phyloP scores from a whole-genome alignment of 1,140 invertebrate genomes.

The Listronotus oregonensis region DNA sequence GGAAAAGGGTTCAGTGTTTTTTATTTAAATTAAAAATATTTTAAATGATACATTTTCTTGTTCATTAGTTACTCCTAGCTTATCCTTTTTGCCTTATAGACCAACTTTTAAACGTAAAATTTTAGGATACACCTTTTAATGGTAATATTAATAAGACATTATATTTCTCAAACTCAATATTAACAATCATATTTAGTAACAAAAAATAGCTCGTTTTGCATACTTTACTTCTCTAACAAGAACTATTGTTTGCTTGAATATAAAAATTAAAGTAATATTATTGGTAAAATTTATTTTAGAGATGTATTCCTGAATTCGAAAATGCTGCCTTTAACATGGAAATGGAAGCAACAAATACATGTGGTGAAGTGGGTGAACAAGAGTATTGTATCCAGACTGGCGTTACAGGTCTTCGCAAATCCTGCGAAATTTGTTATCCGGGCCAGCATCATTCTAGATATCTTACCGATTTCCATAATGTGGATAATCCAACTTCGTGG shows the following conservation, averaged over 20 bases:
- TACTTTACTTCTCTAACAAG: background rate
- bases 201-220: background rate
- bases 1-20: too few species aligned
- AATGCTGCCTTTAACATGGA: conserved; percentile 89
- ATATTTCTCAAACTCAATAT: too few species aligned
- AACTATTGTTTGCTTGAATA: background rate
- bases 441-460: conserved; percentile 76
- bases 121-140: too few species aligned
- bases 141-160: too few species aligned
- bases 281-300: conserved; percentile 63
- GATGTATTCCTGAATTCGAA: conserved; percentile 94
- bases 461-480: conserved; percentile 88
- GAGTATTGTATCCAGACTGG: conserved; percentile 92
- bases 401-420: conserved; percentile 59
- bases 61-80: too few species aligned
- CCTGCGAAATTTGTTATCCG: conserved; percentile 67
- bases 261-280: conserved; percentile 27
- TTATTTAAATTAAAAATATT: too few species aligned
- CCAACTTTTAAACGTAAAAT: too few species aligned
- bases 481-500: conserved; percentile 95
- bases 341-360: conserved; percentile 95
- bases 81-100: too few species aligned
- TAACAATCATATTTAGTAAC: too few species aligned
- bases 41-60: too few species aligned
- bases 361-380: conserved; percentile 76